Base-by-base conservation (phyloP, 1,140 invertebrate species). In the Camponotus pennsylvanicus region DNA sequence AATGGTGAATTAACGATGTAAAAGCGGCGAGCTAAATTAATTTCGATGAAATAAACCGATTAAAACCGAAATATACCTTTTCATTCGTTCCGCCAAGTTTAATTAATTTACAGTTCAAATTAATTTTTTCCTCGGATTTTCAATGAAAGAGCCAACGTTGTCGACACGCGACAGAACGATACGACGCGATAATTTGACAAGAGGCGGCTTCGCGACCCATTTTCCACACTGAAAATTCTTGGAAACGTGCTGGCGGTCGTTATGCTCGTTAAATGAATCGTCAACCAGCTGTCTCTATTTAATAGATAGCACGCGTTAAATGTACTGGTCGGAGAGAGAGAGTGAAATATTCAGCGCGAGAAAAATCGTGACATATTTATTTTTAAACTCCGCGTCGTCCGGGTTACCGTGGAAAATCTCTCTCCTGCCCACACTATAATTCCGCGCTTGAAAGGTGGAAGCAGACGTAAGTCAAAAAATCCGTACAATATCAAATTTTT, bases 221-320 rank as follows among this genome's bases (percentile, higher is more conserved):
- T 66, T 42, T 55, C 2, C 18, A n/a, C 32, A 40, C 13, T 61
- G 27, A 18, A 75, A 83, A 73, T 83, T 83, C 79, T 75, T 83
- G 37, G 32, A 27, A 21, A 61, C 40, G 37, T 61, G 79, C 42
- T 32, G 27, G 55, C 79, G 55, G n/a, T 83, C 69, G 55, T 83
- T 83, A 61, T 73, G 42, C 79, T 83, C 40, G 55, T 83, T 75
- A 83, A 27, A 83, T 83, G 69, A 83, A 45, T 75, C 69, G 55
- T 75, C 69, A 63, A 63, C 69, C 40, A 21, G 37, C 18, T 18
- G 27, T 75, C 42, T 83, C 79, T 83, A 71, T 83, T 71, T 75
- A 83, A 83, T 83, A 75, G 79, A 57, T 83, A 69, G 61, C 61
- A 49, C 37, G 79, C 67, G 79, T 82, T 73, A 83, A 83, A 83